These are phyloP conservation scores for Syndactyla subalaris DNA, from an alignment of 2,797 vertebrate genomes.

Conservation along the genomic window DNA sequence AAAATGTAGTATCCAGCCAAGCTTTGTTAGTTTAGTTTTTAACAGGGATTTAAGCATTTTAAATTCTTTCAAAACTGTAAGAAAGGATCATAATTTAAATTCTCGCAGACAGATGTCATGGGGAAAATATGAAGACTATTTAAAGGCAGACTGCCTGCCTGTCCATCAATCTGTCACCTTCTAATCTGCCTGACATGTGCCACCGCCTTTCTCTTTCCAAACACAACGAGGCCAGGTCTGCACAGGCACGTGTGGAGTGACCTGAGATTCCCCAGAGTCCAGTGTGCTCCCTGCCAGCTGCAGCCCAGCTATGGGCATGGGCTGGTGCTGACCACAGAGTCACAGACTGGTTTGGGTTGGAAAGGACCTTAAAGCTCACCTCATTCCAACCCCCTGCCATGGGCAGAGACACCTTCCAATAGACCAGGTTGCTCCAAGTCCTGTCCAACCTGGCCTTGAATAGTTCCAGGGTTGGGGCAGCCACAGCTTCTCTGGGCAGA, in stretches of 20 bases:
- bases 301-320: rapidly evolving
- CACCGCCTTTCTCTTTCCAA: neutral
- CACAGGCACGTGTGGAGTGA: neutral
- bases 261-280: neutral
- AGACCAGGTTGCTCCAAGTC: rapidly evolving
- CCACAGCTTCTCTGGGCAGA: neutral
- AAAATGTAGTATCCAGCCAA: neutral
- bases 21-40: conserved; percentile 14
- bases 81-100: conserved; percentile 7
- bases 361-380: neutral
- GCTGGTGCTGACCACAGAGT: neutral
- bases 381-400: rapidly evolving
- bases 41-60: conserved; percentile 16
- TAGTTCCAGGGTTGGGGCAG: neutral
- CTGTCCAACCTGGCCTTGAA: rapidly evolving
- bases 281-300: neutral
- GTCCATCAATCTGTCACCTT: neutral
- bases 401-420: neutral
- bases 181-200: conserved; percentile 11
- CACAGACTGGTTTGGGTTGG: neutral
- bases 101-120: neutral
- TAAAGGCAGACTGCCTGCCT: neutral
- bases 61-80: conserved; percentile 31
- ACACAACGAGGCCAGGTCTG: neutral
- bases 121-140: conserved; percentile 13